A percentile compares a stretch with the other conserved stretches of the same genome.
Evolutionary conservation across 2,113 vertebrate species (phyloP).

Genomic region (Acanthisitta chloris): DNA sequence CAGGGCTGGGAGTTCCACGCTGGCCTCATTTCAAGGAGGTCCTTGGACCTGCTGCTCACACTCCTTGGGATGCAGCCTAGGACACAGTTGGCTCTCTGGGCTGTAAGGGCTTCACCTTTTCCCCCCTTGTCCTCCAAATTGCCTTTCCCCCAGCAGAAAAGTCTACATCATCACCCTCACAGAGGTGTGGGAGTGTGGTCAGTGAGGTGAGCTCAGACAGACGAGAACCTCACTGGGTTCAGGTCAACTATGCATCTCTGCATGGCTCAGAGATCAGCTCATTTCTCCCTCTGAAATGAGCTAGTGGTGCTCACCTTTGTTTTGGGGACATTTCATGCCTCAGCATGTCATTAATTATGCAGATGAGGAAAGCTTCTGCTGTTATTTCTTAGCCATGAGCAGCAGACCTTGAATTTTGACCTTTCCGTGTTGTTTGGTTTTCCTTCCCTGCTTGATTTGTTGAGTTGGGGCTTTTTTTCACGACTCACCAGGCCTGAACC

Average conservation of each 20-base stretch:
- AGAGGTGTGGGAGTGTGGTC: background rate
- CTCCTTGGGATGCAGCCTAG: no score
- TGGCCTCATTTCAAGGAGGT: background rate
- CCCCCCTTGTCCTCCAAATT: background rate
- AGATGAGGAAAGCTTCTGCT: background rate
- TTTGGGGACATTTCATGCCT: background rate
- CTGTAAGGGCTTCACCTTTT: no score
- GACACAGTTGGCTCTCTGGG: no score
- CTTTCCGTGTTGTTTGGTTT: background rate
- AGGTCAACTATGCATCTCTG: background rate
- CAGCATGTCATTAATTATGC: background rate
- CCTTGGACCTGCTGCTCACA: no score
- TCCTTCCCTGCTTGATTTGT: background rate
- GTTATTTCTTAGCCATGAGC: background rate
- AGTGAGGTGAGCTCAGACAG: background rate
- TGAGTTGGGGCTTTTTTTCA: background rate
- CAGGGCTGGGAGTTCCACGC: background rate
- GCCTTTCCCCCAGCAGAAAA: background rate
- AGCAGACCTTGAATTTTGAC: slow-evolving; percentile 25
- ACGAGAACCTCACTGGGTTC: background rate
- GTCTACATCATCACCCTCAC: no score
- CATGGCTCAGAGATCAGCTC: background rate
- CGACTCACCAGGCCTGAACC: background rate
- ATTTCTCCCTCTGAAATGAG: background rate
- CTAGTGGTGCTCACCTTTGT: background rate